Conservation (phyloP, 2,797 vertebrate species). For the Moxostoma hubbsi region DNA sequence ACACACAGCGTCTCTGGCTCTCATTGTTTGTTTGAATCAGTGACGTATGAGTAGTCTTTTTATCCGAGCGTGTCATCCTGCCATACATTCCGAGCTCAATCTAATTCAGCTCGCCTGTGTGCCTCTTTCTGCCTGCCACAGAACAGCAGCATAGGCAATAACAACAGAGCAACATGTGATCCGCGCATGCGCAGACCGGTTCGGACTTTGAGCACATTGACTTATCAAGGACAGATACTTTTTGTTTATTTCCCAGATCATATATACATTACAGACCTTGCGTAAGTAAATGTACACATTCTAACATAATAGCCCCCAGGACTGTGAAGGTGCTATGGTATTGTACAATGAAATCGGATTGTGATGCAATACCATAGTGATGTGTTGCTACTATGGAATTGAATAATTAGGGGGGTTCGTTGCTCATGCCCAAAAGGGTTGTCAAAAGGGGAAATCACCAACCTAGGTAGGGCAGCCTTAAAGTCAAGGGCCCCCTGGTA, state of each 20-base stretch:
- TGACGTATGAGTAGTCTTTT: neutral
- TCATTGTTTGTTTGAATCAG: neutral
- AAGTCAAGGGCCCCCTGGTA: too few relatives aligned
- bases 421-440: too few relatives aligned
- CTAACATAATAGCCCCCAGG: too few relatives aligned
- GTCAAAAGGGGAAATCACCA: too few relatives aligned
- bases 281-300: neutral
- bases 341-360: too few relatives aligned
- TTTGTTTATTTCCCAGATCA: neutral
- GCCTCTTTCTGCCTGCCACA: neutral
- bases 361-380: too few relatives aligned
- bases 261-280: neutral
- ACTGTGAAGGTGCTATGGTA: too few relatives aligned
- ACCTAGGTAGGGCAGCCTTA: too few relatives aligned
- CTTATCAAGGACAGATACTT: neutral
- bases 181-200: constrained; percentile 53
- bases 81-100: constrained; percentile 13
- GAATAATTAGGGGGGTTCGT: too few relatives aligned
- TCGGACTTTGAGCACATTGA: neutral
- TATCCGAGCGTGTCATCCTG: constrained; percentile 44
- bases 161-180: constrained; percentile 55
- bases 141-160: constrained; percentile 21
- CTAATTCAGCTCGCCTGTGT: neutral
- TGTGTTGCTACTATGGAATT: too few relatives aligned
- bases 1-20: neutral